phyloP scores from a whole-genome alignment of 23 tunicate species.

The Diplosoma virens region DNA sequence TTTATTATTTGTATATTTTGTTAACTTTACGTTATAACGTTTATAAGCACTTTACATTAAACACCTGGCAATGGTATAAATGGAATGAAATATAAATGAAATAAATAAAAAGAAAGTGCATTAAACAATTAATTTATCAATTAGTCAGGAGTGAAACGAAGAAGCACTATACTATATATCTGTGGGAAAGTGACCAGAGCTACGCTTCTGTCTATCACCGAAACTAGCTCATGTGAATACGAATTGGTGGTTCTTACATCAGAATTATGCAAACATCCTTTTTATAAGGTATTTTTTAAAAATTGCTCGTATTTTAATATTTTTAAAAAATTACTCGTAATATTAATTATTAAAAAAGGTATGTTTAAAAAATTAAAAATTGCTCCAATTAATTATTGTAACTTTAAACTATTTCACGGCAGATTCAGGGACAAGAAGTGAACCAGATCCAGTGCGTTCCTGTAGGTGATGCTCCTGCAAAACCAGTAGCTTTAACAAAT shows the following conservation, averaged over 20 bases:
- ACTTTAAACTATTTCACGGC: too few relatives aligned
- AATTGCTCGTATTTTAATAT: too few relatives aligned
- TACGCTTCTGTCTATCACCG: constrained; percentile 63
- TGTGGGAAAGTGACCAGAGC: constrained; percentile 60
- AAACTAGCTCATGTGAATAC: constrained; percentile 92
- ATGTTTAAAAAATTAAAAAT: too few relatives aligned
- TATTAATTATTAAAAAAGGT: too few relatives aligned
- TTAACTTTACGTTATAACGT: too few relatives aligned
- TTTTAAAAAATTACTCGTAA: too few relatives aligned
- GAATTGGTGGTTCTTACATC: constrained; percentile 79
- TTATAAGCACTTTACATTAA: neutral
- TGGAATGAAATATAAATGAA: too few relatives aligned
- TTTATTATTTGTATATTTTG: too few relatives aligned
- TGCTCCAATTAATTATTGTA: too few relatives aligned
- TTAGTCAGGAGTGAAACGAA: constrained; percentile 52
- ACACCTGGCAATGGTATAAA: too few relatives aligned
- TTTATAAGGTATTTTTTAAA: constrained; percentile 72
- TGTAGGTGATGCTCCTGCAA: constrained; percentile 51
- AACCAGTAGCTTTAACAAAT: constrained; percentile 36
- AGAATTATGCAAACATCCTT: constrained; percentile 68
- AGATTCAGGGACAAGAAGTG: constrained; percentile 42
- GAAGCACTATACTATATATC: constrained; percentile 61
- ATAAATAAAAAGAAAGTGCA: too few relatives aligned
- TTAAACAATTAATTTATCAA: too few relatives aligned
- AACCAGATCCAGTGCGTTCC: constrained; percentile 76